phyloP scores from a whole-genome alignment of 2,888 invertebrate genomes.

The Xestoiulus laeticollis region DNA sequence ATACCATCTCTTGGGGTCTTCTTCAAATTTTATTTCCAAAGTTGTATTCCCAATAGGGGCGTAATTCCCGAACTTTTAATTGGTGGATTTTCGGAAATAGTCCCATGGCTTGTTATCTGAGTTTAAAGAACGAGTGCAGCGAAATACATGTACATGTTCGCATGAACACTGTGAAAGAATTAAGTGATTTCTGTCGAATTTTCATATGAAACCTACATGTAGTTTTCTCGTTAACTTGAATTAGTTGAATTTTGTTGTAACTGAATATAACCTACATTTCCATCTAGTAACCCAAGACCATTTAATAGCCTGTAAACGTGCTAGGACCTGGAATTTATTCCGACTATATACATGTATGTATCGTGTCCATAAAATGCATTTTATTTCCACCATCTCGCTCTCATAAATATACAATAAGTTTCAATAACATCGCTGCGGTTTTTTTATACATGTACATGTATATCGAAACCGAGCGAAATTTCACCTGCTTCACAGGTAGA shows the following conservation, averaged over 20 bases:
- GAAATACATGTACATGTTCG: too few species aligned
- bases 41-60: too few species aligned
- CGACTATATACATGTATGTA: too few species aligned
- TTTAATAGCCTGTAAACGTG: background rate
- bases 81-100: too few species aligned
- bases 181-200: background rate
- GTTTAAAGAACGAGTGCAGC: too few species aligned
- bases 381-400: background rate
- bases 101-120: too few species aligned
- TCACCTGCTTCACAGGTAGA: background rate
- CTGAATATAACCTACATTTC: background rate
- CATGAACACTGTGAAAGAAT: too few species aligned
- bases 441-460: too few species aligned
- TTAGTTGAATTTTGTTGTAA: background rate
- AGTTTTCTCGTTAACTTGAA: background rate
- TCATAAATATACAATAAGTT: background rate
- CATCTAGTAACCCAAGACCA: background rate
- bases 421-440: background rate
- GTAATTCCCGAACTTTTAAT: too few species aligned
- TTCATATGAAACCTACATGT: background rate
- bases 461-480: background rate
- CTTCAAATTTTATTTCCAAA: too few species aligned
- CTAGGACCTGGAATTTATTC: background rate
- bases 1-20: too few species aligned
- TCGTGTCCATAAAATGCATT: conserved; percentile 18